Base-by-base conservation (phyloP, 1,140 invertebrate species). In the Berghia stephanieae region DNA sequence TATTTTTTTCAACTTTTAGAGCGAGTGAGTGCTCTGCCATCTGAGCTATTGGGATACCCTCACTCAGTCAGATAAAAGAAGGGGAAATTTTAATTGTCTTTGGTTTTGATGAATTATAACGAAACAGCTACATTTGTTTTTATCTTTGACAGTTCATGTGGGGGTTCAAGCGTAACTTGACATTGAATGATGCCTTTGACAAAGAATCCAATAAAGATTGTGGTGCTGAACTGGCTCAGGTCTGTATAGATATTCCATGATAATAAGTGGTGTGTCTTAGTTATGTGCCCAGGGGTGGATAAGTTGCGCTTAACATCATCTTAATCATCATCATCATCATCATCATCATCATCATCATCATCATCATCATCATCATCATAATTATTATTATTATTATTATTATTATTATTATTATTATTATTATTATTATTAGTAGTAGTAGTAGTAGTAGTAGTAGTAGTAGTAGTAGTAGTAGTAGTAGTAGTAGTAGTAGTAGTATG, bases 81-180 rank as follows among this genome's bases (percentile, higher is more conserved):
- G n/a, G n/a, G n/a, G n/a, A n/a, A n/a, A n/a, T n/a, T 76, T 13
- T 38, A 42, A 24, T 80, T 36, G 10, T 67, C 74, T 31, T 68
- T 72, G 75, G 24, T 63, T 16, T 21, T 43, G 18, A n/a, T 31
- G 36, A 49, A 21, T 31, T 3, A 69, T 60, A 13, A 40, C 18
- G 49, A 43, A 4, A 24, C 34, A 27, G 49, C 21, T 24, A n/a
- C 49, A 75, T 67, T 67, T 34, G 57, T 55, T 60, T 67, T 72
- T 66, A 70, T 79, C 66, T 72, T 67, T 84, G 85, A n/a, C 81
- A 91, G 90, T 80, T 92, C 34, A 90, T 97, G 67, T 96, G 94
- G 94, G 87, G 90, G 0, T 94, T 94, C 82, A 94, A 95, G 81
- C 91, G 91, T 31, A 92, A 94, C 80, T 88, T 97, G 46, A 94